Evolutionary conservation across 2,797 vertebrate species (phyloP).

Genomic region (Sciurus carolinensis): DNA sequence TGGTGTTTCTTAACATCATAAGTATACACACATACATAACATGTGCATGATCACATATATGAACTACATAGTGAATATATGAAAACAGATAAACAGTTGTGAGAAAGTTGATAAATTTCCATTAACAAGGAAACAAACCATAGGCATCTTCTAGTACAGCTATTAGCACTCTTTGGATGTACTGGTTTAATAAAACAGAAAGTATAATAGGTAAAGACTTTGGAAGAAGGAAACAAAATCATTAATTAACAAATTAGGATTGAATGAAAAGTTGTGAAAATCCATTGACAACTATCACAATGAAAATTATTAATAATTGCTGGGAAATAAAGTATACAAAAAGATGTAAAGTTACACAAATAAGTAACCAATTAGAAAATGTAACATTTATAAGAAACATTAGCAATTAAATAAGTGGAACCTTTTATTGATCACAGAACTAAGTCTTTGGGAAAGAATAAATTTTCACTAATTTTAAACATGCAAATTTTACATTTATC

Average conservation of each 20-base stretch:
- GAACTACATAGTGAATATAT: background rate
- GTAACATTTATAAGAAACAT: background rate
- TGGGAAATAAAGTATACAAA: background rate
- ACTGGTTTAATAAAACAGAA: background rate
- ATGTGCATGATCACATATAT: background rate
- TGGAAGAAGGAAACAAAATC: background rate
- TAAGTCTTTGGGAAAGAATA: background rate
- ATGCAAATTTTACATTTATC: background rate
- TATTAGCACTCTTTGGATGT: background rate
- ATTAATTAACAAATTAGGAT: conserved; percentile 47
- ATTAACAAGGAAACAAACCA: background rate
- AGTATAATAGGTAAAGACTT: background rate
- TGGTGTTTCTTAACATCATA: background rate
- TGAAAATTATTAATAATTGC: background rate
- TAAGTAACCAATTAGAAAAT: background rate
- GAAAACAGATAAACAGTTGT: background rate
- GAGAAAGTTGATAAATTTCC: background rate
- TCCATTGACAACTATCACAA: background rate
- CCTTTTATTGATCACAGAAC: background rate
- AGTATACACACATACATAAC: background rate
- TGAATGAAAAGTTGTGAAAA: background rate
- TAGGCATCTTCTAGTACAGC: background rate
- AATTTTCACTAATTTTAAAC: background rate
- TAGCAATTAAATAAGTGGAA: background rate
- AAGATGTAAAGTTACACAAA: background rate